Percentiles rank a stretch among this genome's conserved stretches.
Evolutionary conservation across 2,113 vertebrate genomes (phyloP).

Genomic region (Tichodroma muraria): DNA sequence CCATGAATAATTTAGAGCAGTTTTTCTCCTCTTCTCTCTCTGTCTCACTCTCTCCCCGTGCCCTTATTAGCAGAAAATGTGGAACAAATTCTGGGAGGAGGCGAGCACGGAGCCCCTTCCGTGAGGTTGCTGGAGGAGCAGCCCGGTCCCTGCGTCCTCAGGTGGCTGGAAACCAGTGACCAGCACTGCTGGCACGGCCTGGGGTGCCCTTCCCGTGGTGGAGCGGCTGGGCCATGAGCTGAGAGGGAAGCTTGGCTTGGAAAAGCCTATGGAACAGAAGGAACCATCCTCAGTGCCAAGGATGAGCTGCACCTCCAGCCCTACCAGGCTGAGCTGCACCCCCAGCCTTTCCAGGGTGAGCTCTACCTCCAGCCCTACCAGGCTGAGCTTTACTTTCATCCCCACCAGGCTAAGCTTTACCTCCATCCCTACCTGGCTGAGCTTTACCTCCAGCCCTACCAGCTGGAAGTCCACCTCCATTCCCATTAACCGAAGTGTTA

Average conservation of each 20-base stretch:
- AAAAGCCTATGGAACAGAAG: not conserved
- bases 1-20: conserved; percentile 86
- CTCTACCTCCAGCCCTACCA: not conserved
- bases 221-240: not conserved
- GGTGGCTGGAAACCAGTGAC: not conserved
- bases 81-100: conserved; percentile 46
- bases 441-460: not conserved
- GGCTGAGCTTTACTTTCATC: not conserved
- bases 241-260: not conserved
- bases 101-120: not conserved
- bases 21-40: conserved; percentile 61
- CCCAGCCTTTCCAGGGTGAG: not conserved
- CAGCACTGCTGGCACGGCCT: not conserved
- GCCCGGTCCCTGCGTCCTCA: not conserved
- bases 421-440: not conserved
- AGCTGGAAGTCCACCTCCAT: not conserved
- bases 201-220: not conserved
- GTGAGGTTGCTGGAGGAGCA: not conserved
- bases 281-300: too few species aligned
- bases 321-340: not conserved
- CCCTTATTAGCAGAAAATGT: conserved; percentile 70
- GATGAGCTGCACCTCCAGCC: not conserved
- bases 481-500: not conserved
- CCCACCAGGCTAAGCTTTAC: not conserved
- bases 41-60: conserved; percentile 32